These are phyloP conservation scores for Neoaliturus tenellus DNA, from an alignment of 2,888 invertebrate species.

Conservation along the genomic window DNA sequence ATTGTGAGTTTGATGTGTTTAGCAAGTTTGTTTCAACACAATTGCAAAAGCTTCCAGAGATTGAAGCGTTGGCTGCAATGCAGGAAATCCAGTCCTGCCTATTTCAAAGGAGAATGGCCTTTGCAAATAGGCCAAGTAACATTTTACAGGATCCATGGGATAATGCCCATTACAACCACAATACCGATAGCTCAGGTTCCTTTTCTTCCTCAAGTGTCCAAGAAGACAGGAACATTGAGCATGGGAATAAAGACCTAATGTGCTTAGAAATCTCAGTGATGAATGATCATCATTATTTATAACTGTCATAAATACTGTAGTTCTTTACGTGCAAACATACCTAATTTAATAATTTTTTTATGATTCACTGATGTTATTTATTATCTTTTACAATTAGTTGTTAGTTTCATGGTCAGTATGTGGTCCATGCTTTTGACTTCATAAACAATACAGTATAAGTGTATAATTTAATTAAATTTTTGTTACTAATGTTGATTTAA, in stretches of 20 bases:
- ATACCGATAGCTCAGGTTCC: slow-evolving; percentile 24
- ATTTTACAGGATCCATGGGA: slow-evolving; percentile 40
- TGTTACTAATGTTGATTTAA: slow-evolving; percentile 36
- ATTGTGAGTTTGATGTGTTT: slow-evolving; percentile 35
- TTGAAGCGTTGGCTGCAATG: slow-evolving; percentile 43
- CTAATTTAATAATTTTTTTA: slow-evolving; percentile 1
- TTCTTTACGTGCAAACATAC: slow-evolving; percentile 20
- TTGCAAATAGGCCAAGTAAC: slow-evolving; percentile 12
- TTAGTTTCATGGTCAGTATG: slow-evolving; percentile 16
- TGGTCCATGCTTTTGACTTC: slow-evolving; percentile 13
- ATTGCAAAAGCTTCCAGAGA: slow-evolving; percentile 36
- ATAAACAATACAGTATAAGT: too few species aligned
- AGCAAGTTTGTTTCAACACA: slow-evolving; percentile 33
- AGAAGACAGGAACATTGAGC: slow-evolving; percentile 39
- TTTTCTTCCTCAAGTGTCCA: slow-evolving; percentile 31
- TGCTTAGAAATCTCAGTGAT: slow-evolving; percentile 16
- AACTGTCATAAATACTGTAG: slow-evolving; percentile 23
- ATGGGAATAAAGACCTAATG: slow-evolving; percentile 4
- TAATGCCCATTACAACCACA: slow-evolving; percentile 25
- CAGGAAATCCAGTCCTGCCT: slow-evolving; percentile 40
- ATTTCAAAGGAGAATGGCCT: slow-evolving; percentile 37
- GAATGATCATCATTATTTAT: slow-evolving; percentile 23
- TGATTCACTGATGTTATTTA: not conserved
- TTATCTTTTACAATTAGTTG: not conserved
- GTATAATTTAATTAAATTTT: slow-evolving; percentile 9